Evolutionary conservation across 2,888 invertebrate species (phyloP), one percentile per base, ranked within the genome.

Genomic region (Trichopria drosophilae): DNA sequence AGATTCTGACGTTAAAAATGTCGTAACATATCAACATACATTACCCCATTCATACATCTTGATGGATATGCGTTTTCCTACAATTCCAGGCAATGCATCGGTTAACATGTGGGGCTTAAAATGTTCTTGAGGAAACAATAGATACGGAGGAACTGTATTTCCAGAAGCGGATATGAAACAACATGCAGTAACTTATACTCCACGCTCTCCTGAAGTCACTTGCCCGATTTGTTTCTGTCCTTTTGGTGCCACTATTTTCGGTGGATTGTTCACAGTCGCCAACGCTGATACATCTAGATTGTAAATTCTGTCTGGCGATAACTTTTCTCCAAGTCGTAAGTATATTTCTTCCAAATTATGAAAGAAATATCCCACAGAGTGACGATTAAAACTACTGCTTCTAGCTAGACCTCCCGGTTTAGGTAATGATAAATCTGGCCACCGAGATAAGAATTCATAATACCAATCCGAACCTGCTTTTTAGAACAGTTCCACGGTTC

Each of bases 191-290:
- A 72, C 68, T n/a, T 71, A 35, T 15, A 60, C 62, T 18, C 69
- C 68, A 39, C 67, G 53, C 59, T 75, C 73, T 5, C 62, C 71
- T 9, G 72, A 74, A 15, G 70, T 72, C 22, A 73, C 46, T 4
- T 63, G 56, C 16, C 72, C 69, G 7, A 76, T 67, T 60, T 75
- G 73, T 44, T 66, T 68, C 4, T 45, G 41, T 28, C 75, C 74
- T 58, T 63, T 66, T 55, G 58, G 51, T 3, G 70, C 72, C 43
- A 76, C 52, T 24, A 76, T 53, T 57, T 64, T 53, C 10, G 73
- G 71, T n/a, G n/a, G n/a, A n/a, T n/a, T n/a, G n/a, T n/a, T n/a
- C n/a, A n/a, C 66, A n/a, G 61, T 63, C 4, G 62, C 62, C 1
- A 64, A 22, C 1, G 59, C 63, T n/a, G 58, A 61, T 44, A 64